Base-by-base conservation (phyloP, 1,140 invertebrate genomes). In the Daktulosphaira vitifoliae region DNA sequence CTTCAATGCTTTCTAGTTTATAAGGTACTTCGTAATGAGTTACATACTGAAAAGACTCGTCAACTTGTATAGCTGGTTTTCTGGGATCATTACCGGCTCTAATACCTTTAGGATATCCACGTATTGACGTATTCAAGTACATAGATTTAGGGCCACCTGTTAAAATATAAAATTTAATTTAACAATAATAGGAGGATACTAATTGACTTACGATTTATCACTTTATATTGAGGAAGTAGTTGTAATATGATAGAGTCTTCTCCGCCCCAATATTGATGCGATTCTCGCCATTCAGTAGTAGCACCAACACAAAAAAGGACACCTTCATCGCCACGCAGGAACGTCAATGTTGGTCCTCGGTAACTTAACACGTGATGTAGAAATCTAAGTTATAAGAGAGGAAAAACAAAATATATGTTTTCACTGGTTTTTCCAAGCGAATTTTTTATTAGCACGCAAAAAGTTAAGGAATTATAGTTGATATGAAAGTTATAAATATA, bases 361-460 rank as follows among this genome's bases (percentile, higher is more conserved):
- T 95, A 96, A 7, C 85, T 84, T 18, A 90, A 78, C 2, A 93
- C 86, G 75, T 94, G 91, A 72, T 92, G 87, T 71, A 87, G 76
- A 75, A 96, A 91, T 15, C 76, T 76, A 46, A n/a, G n/a, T n/a
- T 9, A 68, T 33, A 11, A 6, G 29, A 5, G 11, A 33, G 64
- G 18, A 68, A 20, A 62, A 48, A 65, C 18, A 23, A 16, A 42
- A 25, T n/a, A n/a, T n/a, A n/a, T n/a, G n/a, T n/a, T n/a, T n/a
- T n/a, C n/a, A 25, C 11, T 15, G 15, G 25, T 13, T 42, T 68
- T 15, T 66, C n/a, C n/a, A n/a, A n/a, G n/a, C n/a, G n/a, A n/a
- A n/a, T n/a, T n/a, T n/a, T n/a, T n/a, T n/a, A n/a, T n/a, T n/a
- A n/a, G n/a, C n/a, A n/a, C n/a, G n/a, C n/a, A n/a, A n/a, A n/a